A percentile compares a stretch with the other conserved stretches of the same genome.
Conservation (phyloP, 2,888 invertebrate species). For the Cartodere bifasciata region DNA sequence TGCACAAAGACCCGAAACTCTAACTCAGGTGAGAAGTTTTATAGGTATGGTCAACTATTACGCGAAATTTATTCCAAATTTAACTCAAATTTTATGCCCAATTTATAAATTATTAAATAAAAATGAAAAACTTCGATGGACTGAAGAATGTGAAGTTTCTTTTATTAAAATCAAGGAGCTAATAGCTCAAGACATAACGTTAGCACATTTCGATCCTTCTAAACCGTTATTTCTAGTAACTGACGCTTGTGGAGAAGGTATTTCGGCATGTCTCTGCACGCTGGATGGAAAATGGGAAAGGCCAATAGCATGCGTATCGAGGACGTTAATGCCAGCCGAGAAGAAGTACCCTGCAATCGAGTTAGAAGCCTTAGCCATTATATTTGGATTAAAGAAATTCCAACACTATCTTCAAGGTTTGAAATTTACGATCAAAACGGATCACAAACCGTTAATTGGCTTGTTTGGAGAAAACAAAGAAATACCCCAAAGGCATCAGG, state of each 20-base stretch:
- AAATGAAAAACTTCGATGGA: too few relatives aligned
- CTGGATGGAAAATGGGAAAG: slow-evolving; percentile 19
- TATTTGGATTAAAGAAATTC: slow-evolving; percentile 24
- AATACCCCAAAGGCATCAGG: slow-evolving; percentile 7
- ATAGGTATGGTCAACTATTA: slow-evolving; percentile 13
- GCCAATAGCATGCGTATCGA: slow-evolving; percentile 23
- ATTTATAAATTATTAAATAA: too few relatives aligned
- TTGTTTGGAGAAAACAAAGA: slow-evolving; percentile 5
- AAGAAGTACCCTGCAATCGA: slow-evolving; percentile 16
- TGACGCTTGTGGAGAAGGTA: slow-evolving; percentile 10
- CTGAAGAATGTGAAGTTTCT: too few relatives aligned
- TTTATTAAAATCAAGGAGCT: too few relatives aligned
- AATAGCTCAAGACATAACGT: slow-evolving; percentile 1
- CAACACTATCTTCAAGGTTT: too few relatives aligned
- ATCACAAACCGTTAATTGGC: slow-evolving; percentile 6
- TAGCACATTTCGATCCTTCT: slow-evolving; percentile 6
- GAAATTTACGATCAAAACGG: slow-evolving; percentile 6
- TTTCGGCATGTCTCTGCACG: slow-evolving; percentile 19
- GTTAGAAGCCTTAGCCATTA: slow-evolving; percentile 20
- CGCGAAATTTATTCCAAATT: slow-evolving; percentile 12
- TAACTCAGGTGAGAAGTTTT: slow-evolving; percentile 10
- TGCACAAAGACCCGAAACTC: slow-evolving; percentile 2
- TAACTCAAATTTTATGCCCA: slow-evolving; percentile 10
- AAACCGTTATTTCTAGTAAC: not conserved
- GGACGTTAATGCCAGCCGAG: slow-evolving; percentile 18